Conservation (phyloP, 2,888 invertebrate species). For the Xiphydria camelus region DNA sequence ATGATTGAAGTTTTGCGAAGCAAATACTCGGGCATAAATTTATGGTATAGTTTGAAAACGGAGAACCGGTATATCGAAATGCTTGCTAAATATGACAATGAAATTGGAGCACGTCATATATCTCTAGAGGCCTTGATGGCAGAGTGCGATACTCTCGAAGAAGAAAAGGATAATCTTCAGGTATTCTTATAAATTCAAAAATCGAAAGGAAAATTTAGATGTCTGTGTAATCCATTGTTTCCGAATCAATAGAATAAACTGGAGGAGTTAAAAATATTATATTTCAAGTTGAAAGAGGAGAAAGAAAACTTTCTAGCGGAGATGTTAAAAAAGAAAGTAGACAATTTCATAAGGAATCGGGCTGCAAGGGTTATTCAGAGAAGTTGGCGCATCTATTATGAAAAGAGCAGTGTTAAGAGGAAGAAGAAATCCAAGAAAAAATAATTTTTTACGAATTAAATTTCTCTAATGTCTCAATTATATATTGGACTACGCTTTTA, state of each 20-base stretch:
- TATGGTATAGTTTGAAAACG: conserved; percentile 25
- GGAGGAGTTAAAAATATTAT: conserved; percentile 28
- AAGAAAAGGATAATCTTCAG: conserved; percentile 25
- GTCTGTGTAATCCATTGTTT: background rate
- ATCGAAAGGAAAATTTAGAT: background rate
- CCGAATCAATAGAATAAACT: conserved; percentile 34
- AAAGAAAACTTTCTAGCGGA: conserved; percentile 30
- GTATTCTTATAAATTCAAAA: conserved; percentile 20
- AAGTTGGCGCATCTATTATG: conserved; percentile 40
- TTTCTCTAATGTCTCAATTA: too few species aligned
- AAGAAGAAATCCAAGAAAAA: conserved; percentile 38
- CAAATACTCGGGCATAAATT: too few species aligned
- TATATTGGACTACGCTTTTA: too few species aligned
- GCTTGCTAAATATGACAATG: conserved; percentile 35
- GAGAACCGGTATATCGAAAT: conserved; percentile 26
- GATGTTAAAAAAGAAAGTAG: conserved; percentile 33
- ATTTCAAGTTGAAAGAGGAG: conserved; percentile 37
- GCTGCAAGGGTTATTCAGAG: conserved; percentile 47
- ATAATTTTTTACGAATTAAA: too few species aligned
- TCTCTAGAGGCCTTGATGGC: conserved; percentile 28
- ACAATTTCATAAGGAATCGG: conserved; percentile 38
- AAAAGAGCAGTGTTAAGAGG: conserved; percentile 31
- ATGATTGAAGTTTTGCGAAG: too few species aligned
- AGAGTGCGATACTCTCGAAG: conserved; percentile 23
- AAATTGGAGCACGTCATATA: conserved; percentile 31